Conservation (phyloP, 2,888 invertebrate genomes). For the Seira sanloemensis region DNA sequence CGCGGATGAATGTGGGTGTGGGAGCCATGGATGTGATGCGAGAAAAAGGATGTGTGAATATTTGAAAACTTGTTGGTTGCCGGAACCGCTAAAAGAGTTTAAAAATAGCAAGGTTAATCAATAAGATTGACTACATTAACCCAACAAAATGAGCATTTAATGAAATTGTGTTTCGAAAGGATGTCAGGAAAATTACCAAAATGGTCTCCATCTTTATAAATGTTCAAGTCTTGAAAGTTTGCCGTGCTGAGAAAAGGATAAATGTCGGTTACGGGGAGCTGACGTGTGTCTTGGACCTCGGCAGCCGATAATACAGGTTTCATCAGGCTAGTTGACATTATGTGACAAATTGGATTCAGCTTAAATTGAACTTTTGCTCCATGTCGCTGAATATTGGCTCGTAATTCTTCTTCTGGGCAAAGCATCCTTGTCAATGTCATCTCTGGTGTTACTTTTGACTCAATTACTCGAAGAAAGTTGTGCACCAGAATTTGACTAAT, state of each 20-base stretch:
- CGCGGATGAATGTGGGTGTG: slow-evolving; percentile 77
- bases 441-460: slow-evolving; percentile 49
- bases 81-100: too few relatives aligned
- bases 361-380: slow-evolving; percentile 78
- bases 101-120: too few relatives aligned
- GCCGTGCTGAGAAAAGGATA: slow-evolving; percentile 86
- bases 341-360: slow-evolving; percentile 81
- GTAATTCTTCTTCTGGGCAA: slow-evolving; percentile 60
- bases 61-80: slow-evolving; percentile 76
- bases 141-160: too few relatives aligned
- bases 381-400: slow-evolving; percentile 56
- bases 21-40: slow-evolving; percentile 82
- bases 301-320: slow-evolving; percentile 77
- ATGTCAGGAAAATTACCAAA: slow-evolving; percentile 85
- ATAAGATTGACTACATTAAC: too few relatives aligned
- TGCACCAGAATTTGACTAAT: slow-evolving; percentile 65
- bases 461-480: slow-evolving; percentile 68
- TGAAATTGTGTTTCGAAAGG: background rate
- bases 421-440: slow-evolving; percentile 48
- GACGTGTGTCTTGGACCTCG: slow-evolving; percentile 78
- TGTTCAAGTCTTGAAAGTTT: slow-evolving; percentile 81
- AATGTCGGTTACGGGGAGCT: slow-evolving; percentile 82
- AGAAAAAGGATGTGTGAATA: slow-evolving; percentile 88
- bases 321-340: slow-evolving; percentile 82
- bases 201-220: slow-evolving; percentile 81